A percentile compares a stretch with the other conserved stretches of the same genome.
phyloP scores from a whole-genome alignment of 2,113 vertebrate genomes.

The Embiotoca jacksoni region DNA sequence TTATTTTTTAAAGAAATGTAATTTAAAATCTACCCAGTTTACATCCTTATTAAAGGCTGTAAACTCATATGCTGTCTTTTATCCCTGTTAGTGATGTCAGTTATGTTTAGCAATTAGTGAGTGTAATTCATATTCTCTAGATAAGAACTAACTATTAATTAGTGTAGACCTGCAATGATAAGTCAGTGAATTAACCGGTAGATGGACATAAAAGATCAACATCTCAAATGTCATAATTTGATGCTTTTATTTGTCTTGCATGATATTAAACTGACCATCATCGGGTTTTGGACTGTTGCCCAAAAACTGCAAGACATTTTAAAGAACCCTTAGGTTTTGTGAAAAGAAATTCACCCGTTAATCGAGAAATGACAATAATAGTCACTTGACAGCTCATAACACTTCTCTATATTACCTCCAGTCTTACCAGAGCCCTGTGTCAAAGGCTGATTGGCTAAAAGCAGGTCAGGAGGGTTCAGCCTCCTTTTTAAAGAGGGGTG shows the following conservation, averaged over 20 bases:
- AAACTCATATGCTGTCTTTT: too few species aligned
- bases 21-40: too few species aligned
- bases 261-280: neutral
- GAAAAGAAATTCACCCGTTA: neutral
- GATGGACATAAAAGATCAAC: neutral
- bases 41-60: too few species aligned
- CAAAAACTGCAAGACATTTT: too few species aligned
- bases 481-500: conserved; percentile 34
- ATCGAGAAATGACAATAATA: conserved; percentile 17
- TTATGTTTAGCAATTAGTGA: too few species aligned
- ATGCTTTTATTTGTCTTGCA: conserved; percentile 1
- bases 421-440: neutral
- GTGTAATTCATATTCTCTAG: too few species aligned
- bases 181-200: neutral
- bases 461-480: conserved; percentile 14
- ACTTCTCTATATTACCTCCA: conserved; percentile 15
- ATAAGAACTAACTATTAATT: neutral
- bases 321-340: too few species aligned
- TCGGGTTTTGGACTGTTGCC: too few species aligned
- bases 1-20: too few species aligned
- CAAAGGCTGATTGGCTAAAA: conserved; percentile 11
- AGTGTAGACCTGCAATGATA: neutral
- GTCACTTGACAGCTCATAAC: conserved; percentile 17
- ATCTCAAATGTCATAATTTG: neutral
- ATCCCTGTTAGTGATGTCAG: too few species aligned